A percentile compares a stretch with the other conserved stretches of the same genome.
Evolutionary conservation across 2,113 vertebrate species (phyloP).

Genomic region (Astatoreochromis straeleni): DNA sequence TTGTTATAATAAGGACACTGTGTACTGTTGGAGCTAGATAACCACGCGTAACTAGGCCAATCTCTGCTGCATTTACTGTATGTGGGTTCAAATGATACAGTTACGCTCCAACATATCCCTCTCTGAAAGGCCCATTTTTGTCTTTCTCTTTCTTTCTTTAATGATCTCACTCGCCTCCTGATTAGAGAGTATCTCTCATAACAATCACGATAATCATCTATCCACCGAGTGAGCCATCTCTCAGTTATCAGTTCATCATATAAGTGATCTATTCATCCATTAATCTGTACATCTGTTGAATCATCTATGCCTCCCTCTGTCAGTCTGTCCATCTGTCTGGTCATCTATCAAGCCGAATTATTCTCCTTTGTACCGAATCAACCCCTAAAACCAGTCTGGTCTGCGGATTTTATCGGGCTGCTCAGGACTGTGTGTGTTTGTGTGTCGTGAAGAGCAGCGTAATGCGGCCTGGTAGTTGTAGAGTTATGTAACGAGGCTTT

Average conservation of each 20-base stretch:
- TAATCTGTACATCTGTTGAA: not conserved
- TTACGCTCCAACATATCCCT: not conserved
- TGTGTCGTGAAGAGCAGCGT: not conserved
- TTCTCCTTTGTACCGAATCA: conserved; percentile 6
- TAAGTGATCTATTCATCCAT: not conserved
- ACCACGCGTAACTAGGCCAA: conserved; percentile 45
- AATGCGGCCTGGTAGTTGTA: conserved; percentile 19
- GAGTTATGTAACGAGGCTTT: conserved; percentile 51
- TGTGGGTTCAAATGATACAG: conserved; percentile 18
- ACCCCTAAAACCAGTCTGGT: conserved; percentile 2
- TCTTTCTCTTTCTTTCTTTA: not conserved
- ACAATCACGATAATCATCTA: not conserved
- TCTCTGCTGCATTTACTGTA: conserved; percentile 38
- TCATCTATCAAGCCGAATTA: not conserved
- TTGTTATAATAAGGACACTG: conserved; percentile 33
- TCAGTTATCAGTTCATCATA: not conserved
- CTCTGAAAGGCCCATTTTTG: not conserved
- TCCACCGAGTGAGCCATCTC: not conserved
- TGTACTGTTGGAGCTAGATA: conserved; percentile 24
- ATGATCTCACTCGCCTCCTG: not conserved
- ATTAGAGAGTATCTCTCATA: not conserved
- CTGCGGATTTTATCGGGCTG: not conserved
- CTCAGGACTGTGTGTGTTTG: not conserved
- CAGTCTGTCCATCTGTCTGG: not conserved
- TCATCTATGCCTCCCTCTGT: not conserved